Evolutionary conservation across 2,113 vertebrate species (phyloP), one percentile per base, ranked within the genome.

Genomic region (Odontesthes bonariensis): DNA sequence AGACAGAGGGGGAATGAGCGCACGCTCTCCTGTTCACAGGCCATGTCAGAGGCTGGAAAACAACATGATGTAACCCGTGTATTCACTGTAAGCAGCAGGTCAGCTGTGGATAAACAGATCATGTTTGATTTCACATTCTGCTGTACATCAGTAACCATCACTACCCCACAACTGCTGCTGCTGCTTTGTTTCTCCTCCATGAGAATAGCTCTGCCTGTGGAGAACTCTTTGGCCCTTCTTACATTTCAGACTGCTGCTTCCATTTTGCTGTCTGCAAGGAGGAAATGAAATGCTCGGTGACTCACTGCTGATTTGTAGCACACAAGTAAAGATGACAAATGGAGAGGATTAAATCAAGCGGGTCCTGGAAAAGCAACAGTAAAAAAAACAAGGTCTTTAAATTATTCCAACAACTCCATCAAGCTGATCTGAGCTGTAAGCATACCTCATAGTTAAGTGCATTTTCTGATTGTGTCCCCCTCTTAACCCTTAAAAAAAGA

Each of bases 351-450:
- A 92, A 92, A 91, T 91, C 84, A 88, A 75, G 80, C 53, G 20
- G 68, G 66, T 83, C 77, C 82, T 72, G 64, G 55, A 77, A 77
- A 85, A 79, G 84, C 73, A 46, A 83, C 76, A 51, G 60, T 53
- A 54, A 56, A 69, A 77, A 62, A 74, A 56, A 77, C 14, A 20
- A 66, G 79, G 76, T 80, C 81, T 86, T 88, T 92, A 86, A 91
- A 92, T 92, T 88, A 93, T 92, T 92, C 86, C 58, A 92, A 90
- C 79, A 81, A 87, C 85, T 90, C 81, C 83, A 88, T 86, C 84
- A 81, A 47, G 74, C 79, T 67, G 82, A 89, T 80, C 86, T 75
- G 74, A 85, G 85, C 83, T 82, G 86, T 56, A 49, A 76, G 73
- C 75, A 76, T 54, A 82, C 77, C 73, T 85, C 78, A 81, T 62